These are phyloP conservation scores for Gortyna flavago DNA, from an alignment of 2,888 invertebrate species.

Conservation along the genomic window DNA sequence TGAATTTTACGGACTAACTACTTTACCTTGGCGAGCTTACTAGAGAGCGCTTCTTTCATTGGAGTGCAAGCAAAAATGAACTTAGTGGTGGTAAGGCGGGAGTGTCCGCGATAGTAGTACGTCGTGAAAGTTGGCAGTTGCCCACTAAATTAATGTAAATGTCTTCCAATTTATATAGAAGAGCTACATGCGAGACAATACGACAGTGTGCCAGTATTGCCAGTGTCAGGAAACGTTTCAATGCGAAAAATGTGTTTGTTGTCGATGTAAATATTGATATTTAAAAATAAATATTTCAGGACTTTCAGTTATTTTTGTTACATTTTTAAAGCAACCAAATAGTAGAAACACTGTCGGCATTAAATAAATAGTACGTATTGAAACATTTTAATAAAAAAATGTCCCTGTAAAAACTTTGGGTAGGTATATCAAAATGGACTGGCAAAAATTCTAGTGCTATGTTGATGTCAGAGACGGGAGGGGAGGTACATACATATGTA, in stretches of 20 bases:
- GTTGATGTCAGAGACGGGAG: conserved; percentile 4
- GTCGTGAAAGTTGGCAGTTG: conserved; percentile 59
- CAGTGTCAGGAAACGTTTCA: conserved; percentile 28
- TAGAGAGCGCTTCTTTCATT: no score
- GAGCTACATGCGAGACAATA: conserved; percentile 51
- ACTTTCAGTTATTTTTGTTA: not conserved
- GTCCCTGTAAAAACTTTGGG: not conserved
- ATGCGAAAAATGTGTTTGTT: conserved; percentile 36
- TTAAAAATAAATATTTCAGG: not conserved
- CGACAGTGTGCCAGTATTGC: conserved; percentile 1
- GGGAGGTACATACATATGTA: not conserved
- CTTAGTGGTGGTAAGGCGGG: no score
- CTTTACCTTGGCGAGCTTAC: no score
- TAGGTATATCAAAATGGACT: not conserved
- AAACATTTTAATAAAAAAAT: not conserved
- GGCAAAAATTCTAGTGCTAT: conserved; percentile 15
- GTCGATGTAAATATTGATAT: not conserved
- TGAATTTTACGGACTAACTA: no score
- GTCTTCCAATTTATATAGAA: conserved; percentile 56
- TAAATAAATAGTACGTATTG: conserved; percentile 7
- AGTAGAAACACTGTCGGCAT: no score
- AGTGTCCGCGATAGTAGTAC: no score
- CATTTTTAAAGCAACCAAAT: not conserved
- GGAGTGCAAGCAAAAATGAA: no score
- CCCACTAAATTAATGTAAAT: conserved; percentile 65